Evolutionary conservation across 2,888 invertebrate genomes (phyloP), one percentile per base, ranked within the genome.

Genomic region (Hemithea aestivaria): DNA sequence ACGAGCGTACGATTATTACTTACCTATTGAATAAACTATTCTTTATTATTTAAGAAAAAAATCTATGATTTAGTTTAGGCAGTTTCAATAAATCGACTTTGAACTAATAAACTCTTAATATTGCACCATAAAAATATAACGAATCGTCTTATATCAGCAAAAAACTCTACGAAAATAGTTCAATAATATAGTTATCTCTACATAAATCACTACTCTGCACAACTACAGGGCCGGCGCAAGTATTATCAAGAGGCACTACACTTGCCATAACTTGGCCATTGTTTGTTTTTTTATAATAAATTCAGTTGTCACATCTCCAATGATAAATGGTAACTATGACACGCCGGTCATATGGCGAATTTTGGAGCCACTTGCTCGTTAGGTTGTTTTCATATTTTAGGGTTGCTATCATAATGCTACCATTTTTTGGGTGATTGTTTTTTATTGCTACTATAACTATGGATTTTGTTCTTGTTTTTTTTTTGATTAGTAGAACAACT

Each of bases 271-370:
- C 62, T 55, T 50, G 50, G 40, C 51, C 75, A 77, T 82, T 85
- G 83, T 84, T 82, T 83, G 70, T 83, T 66, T 83, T 81, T 83
- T 84, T 74, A 66, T 64, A 80, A 84, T 84, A 83, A 85, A 87
- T 87, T 84, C 82, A 84, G 81, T 81, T 85, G 85, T 87, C 85
- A 80, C 78, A 80, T 75, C 78, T 62, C 62, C 45, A 27, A 74
- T 85, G 85, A 87, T 83, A 82, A 83, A 87, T 82, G 82, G 73
- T 60, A 28, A 59, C 50, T 53, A 56, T 74, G 82, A 85, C 85
- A 87, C 63, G 70, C 45, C 58, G 68, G 73, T 87, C 85, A 83
- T 82, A 84, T 87, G 85, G 83, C 78, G 76, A 73, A 74, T 78
- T 73, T 72, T 53, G 47, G 67, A 64, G 55, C 67, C 81, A 81